Base-by-base conservation (phyloP, 2,797 vertebrate species). In the Capromys pilorides region DNA sequence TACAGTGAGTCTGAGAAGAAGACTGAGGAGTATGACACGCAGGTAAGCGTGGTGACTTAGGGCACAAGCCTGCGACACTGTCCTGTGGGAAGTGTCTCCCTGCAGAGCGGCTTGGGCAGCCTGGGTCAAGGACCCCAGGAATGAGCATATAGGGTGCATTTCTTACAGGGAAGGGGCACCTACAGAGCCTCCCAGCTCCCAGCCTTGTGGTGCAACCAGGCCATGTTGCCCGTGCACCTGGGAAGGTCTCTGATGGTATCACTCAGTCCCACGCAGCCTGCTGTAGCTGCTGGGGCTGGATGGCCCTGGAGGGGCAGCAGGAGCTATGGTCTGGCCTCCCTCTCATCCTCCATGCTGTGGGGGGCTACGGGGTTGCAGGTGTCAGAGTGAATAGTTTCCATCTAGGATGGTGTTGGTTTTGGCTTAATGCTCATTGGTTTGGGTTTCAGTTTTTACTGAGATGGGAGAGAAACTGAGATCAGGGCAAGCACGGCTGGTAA, bases 11-110 rank as follows among this genome's bases (percentile, higher is more conserved):
- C 99, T 12, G 99, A 99, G 97, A 98, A 98, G 96, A 99, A 98
- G 96, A 99, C 99, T 0, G 98, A 99, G 95, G 99, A 99, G 73
- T 99, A 99, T 10, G 99, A 99, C 94, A 96, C 98, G 14, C 99
- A 99, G 99, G 99, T 99, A 97, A 95, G 96, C 28, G 0, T 1
- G 5, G 24, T 26, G 41, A 7, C 3, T 4, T 18, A 6, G 49
- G 45, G 45, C 31, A 33, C 18, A 33, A 0, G n/a, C 54, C 80
- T 28, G 54, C 5, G 16, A 33, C 39, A 5, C 78, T 1, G 21
- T 33, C 14, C 8, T 22, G 36, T 4, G 26, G 85, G 14, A 49
- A 8, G 1, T 22, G 71, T 71, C 81, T 64, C 12, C 57, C 39
- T 2, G 28, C 31, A 67, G 64, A 66, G 36, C 12, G 57, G 54